phyloP scores from a whole-genome alignment of 2,888 invertebrate species.

The Pterobdella sp. region DNA sequence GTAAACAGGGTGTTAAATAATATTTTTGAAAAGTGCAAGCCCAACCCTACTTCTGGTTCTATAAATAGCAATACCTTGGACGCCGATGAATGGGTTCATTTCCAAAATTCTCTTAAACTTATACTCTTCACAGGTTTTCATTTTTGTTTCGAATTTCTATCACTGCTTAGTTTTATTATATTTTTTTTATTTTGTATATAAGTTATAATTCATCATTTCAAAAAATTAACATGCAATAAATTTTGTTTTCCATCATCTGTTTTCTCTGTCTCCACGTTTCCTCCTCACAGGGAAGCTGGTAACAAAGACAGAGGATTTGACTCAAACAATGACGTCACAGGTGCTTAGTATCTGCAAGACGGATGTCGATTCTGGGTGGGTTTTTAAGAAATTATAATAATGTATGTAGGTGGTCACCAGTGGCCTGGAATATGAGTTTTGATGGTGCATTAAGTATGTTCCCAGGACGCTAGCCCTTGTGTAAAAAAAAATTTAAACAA shows the following conservation, averaged over 20 bases:
- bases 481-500: too few relatives aligned
- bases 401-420: too few relatives aligned
- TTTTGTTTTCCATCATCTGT: too few relatives aligned
- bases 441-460: too few relatives aligned
- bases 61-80: slow-evolving; percentile 36
- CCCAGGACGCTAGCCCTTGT: too few relatives aligned
- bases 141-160: too few relatives aligned
- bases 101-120: slow-evolving; percentile 51
- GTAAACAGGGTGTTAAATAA: slow-evolving; percentile 62
- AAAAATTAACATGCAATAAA: too few relatives aligned
- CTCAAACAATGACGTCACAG: neutral
- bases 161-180: neutral
- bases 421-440: too few relatives aligned
- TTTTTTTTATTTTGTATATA: neutral
- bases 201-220: too few relatives aligned
- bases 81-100: slow-evolving; percentile 49
- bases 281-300: neutral
- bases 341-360: neutral
- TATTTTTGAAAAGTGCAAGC: slow-evolving; percentile 52
- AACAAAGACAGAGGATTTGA: neutral
- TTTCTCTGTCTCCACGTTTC: too few relatives aligned
- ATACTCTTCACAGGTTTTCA: slow-evolving; percentile 51
- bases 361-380: neutral
- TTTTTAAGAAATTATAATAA: neutral
- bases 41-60: slow-evolving; percentile 27